These are phyloP conservation scores for Chelidonichthys spinosus DNA, from an alignment of 2,797 vertebrate genomes.

Conservation along the genomic window DNA sequence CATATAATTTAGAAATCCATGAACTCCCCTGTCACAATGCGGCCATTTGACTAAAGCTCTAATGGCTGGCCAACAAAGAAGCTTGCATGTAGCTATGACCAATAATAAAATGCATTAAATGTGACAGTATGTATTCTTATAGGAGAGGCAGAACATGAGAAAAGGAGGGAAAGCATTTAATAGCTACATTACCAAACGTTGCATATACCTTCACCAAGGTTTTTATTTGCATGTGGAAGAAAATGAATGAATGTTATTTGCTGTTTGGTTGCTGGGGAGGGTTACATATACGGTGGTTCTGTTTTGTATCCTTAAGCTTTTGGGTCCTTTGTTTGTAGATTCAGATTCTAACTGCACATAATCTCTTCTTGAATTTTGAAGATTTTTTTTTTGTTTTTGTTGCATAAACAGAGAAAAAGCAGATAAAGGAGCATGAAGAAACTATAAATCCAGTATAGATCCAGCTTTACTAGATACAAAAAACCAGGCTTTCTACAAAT, in stretches of 20 bases:
- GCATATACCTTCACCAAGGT: constrained; percentile 11
- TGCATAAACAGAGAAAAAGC: constrained; percentile 1
- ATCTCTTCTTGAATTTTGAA: neutral
- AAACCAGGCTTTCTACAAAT: neutral
- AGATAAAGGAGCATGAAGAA: neutral
- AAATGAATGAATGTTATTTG: constrained; percentile 14
- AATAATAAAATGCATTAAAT: constrained; percentile 10
- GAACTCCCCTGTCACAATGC: neutral
- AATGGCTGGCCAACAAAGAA: constrained; percentile 6
- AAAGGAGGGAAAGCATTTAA: neutral
- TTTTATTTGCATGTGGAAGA: constrained; percentile 1
- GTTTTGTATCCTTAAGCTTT: constrained; percentile 22
- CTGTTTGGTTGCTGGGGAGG: constrained; percentile 7
- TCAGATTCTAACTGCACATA: constrained; percentile 25
- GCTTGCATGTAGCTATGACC: neutral
- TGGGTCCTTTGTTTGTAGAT: constrained; percentile 6
- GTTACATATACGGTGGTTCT: constrained; percentile 21
- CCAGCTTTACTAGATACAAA: constrained; percentile 9
- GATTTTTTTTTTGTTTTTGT: constrained; percentile 6
- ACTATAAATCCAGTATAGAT: neutral
- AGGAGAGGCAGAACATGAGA: neutral
- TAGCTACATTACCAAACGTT: constrained; percentile 6
- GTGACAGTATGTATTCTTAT: neutral
- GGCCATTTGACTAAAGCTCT: constrained; percentile 9
- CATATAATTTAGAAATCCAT: constrained; percentile 2